Conservation (phyloP, 2,797 vertebrate species). For the Melanotaenia nigrans region DNA sequence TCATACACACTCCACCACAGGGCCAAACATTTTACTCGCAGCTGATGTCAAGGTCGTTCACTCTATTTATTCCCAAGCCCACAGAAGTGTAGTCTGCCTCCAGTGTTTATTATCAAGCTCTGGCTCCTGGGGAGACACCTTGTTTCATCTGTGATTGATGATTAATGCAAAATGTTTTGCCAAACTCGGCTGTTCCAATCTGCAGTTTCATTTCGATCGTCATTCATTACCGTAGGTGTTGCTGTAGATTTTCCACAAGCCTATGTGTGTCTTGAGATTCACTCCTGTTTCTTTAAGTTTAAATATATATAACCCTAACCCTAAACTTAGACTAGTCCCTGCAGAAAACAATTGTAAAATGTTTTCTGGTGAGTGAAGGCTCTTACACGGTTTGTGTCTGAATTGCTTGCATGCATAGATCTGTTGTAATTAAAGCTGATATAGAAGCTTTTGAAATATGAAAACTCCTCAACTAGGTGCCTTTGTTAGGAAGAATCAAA, state of each 20-base stretch:
- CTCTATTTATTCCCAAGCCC: constrained; percentile 76
- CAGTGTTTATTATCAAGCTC: constrained; percentile 66
- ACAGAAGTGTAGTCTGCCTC: constrained; percentile 67
- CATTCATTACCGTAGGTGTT: constrained; percentile 36
- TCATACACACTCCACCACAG: constrained; percentile 56
- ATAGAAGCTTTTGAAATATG: constrained; percentile 22
- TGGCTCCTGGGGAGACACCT: constrained; percentile 55
- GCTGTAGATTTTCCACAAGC: constrained; percentile 30
- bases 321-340: no score
- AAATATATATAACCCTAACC: background rate
- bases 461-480: constrained; percentile 54
- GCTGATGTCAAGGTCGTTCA: constrained; percentile 70
- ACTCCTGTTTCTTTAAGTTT: constrained; percentile 44
- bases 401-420: constrained; percentile 44
- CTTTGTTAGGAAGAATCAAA: constrained; percentile 59
- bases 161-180: constrained; percentile 51
- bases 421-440: constrained; percentile 32
- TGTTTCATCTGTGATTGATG: constrained; percentile 64
- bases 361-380: background rate
- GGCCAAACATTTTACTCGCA: constrained; percentile 71
- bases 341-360: background rate
- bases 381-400: constrained; percentile 22
- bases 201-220: constrained; percentile 44
- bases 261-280: constrained; percentile 29
- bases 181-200: constrained; percentile 46